Conservation (phyloP, 2,797 vertebrate species). For the Nannoperca australis region DNA sequence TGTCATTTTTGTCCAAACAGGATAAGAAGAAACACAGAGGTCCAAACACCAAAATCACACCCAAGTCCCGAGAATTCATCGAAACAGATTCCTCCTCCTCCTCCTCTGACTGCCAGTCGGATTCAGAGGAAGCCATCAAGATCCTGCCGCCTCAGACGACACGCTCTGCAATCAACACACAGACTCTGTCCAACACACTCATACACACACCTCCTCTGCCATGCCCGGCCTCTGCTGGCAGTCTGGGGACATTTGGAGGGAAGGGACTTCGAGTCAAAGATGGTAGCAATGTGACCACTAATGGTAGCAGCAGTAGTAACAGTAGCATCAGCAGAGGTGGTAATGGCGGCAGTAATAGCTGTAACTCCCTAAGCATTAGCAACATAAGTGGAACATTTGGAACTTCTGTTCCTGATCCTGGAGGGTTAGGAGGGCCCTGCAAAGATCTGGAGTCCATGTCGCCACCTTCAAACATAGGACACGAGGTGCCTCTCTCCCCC, state of each 20-base stretch:
- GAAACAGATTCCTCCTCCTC: constrained; percentile 96
- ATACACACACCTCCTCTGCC: constrained; percentile 58
- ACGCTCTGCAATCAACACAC: constrained; percentile 57
- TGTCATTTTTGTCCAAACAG: constrained; percentile 53
- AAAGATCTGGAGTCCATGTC: constrained; percentile 86
- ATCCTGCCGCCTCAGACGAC: constrained; percentile 75
- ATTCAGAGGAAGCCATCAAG: constrained; percentile 91
- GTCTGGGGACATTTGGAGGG: constrained; percentile 65
- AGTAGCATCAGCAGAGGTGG: constrained; percentile 56
- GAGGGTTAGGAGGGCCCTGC: constrained; percentile 83
- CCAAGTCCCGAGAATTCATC: constrained; percentile 96
- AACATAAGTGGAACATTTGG: constrained; percentile 87
- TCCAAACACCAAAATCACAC: constrained; percentile 91
- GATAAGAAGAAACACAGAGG: constrained; percentile 96
- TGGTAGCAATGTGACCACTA: constrained; percentile 49
- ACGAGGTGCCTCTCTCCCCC: constrained; percentile 90
- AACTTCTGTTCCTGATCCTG: constrained; percentile 88
- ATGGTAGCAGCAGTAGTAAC: constrained; percentile 59
- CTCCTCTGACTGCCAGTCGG: constrained; percentile 94
- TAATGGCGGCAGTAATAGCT: constrained; percentile 82
- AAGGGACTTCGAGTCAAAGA: constrained; percentile 75
- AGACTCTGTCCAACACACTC: constrained; percentile 64
- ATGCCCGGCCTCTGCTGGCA: constrained; percentile 45
- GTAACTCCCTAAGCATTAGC: constrained; percentile 87
- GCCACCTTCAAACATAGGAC: constrained; percentile 83